phyloP scores from a whole-genome alignment of 2,113 vertebrate species.

The Corapipo altera region DNA sequence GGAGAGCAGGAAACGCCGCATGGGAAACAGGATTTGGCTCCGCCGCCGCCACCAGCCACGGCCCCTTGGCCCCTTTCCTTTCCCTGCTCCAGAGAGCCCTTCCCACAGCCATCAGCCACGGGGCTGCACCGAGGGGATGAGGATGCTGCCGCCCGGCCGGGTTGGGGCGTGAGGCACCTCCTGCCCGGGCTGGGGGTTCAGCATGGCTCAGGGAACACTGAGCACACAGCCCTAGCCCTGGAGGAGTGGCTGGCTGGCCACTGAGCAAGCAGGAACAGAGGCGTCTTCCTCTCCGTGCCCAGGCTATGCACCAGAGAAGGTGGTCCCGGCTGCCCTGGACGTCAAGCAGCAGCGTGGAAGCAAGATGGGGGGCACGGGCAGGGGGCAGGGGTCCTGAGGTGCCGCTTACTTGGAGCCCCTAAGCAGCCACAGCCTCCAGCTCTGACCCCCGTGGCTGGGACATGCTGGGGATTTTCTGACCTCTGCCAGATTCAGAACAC shows the following conservation, averaged over 20 bases:
- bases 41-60: not conserved
- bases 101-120: not conserved
- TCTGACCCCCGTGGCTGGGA: not conserved
- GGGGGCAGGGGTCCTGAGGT: not conserved
- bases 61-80: conserved; percentile 64
- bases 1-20: conserved; percentile 70
- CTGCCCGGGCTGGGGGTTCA: not conserved
- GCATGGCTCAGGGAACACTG: not conserved
- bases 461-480: conserved; percentile 49
- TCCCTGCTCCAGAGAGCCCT: conserved; percentile 52
- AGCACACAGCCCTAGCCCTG: not conserved
- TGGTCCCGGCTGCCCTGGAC: not conserved
- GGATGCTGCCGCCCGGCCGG: accelerated
- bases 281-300: not conserved
- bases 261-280: accelerated
- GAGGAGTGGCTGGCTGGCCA: not conserved
- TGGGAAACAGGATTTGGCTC: conserved; percentile 73
- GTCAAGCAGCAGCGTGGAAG: not conserved
- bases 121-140: not conserved
- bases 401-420: not conserved
- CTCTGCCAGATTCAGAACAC: not conserved
- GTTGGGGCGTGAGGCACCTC: not conserved
- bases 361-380: not conserved
- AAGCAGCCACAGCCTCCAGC: not conserved
- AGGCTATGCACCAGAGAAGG: not conserved